Evolutionary conservation across 1,140 invertebrate genomes (phyloP), one percentile per base, ranked within the genome.

Genomic region (Hormaphis cornu): DNA sequence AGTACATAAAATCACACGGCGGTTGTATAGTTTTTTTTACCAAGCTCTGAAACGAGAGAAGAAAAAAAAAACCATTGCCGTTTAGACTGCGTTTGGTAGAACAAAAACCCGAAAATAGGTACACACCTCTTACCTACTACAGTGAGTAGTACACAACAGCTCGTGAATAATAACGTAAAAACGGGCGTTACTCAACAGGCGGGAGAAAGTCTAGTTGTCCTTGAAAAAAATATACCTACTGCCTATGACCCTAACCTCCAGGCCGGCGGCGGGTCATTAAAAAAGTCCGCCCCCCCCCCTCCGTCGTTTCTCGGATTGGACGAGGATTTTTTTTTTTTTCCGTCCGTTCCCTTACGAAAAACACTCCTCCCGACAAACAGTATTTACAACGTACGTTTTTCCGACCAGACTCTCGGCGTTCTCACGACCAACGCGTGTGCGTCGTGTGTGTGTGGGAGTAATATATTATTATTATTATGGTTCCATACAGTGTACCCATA

Each of bases 201-300:
- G 26, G 18, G 61, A 66, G 61, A 66, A 66, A 66, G 61, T 66
- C 61, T 66, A 66, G 61, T 48, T 44, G 61, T 66, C 61, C 61
- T 66, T 66, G 61, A 66, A 66, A 66, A 48, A 16, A 48, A 50
- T 35, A 50, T 30, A n/a, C n/a, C n/a, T n/a, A 16, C 10, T 5
- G 44, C 26, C 5, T 50, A 35, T 66, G 61, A 66, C 61, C 61
- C 61, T 66, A 66, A 66, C 61, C 61, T 66, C 61, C 18, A 35
- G 10, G 61, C 61, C n/a, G 28, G 28, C 44, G 40, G 40, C 58
- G 28, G 44, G 24, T 66, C 61, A 48, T 66, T 66, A 50, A 46
- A 48, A 66, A 44, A 50, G 24, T 30, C 44, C 61, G 28, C 59
- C 59, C 59, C 20, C 16, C 44, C 20, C 18, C 10, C 33, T 12